A percentile compares a stretch with the other conserved stretches of the same genome.
These are phyloP conservation scores for Marcusenius ussheri DNA, from an alignment of 2,113 vertebrate genomes.

Conservation along the genomic window DNA sequence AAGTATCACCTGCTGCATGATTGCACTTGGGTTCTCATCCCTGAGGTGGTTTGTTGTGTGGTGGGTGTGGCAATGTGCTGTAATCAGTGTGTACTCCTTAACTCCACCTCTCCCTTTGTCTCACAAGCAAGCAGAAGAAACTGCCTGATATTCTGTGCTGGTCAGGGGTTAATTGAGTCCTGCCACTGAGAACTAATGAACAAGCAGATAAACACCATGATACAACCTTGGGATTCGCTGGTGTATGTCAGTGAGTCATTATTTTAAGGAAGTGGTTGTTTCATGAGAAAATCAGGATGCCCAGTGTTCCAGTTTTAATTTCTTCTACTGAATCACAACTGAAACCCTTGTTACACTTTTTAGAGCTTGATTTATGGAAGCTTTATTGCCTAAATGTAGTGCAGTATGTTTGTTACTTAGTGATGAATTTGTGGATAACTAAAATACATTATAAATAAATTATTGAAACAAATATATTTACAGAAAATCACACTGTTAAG, in stretches of 20 bases:
- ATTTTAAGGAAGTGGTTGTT: neutral
- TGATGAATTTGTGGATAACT: neutral
- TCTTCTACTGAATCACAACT: neutral
- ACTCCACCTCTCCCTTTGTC: neutral
- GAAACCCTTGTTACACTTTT: neutral
- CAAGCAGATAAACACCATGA: neutral
- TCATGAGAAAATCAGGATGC: neutral
- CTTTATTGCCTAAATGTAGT: neutral
- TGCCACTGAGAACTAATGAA: neutral
- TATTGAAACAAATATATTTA: neutral
- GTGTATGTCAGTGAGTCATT: neutral
- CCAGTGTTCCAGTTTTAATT: neutral
- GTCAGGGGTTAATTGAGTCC: slow-evolving; percentile 16
- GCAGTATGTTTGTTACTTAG: neutral
- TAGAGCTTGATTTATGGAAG: neutral
- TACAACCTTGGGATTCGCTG: neutral
- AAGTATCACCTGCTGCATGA: no score
- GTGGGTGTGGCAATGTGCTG: no score
- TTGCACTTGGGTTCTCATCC: no score
- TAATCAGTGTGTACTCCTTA: no score
- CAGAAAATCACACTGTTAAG: neutral
- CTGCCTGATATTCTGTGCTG: slow-evolving; percentile 23
- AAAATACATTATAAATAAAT: neutral
- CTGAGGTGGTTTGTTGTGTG: no score
- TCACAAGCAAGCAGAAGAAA: neutral